A percentile compares a stretch with the other conserved stretches of the same genome.
Evolutionary conservation across 2,888 invertebrate genomes (phyloP).

Genomic region (Parascotia fuliginaria): DNA sequence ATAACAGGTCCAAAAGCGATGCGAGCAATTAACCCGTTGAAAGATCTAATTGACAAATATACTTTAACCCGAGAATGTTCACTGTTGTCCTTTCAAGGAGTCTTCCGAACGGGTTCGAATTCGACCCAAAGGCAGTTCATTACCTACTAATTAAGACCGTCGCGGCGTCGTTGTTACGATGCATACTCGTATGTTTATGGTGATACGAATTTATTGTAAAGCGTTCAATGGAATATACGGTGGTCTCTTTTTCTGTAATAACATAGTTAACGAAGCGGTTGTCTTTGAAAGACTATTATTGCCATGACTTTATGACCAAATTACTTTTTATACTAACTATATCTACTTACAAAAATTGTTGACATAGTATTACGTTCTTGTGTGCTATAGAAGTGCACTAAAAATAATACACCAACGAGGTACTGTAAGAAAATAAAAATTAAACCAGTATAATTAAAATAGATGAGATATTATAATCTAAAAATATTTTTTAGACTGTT

Average conservation of each 20-base stretch:
- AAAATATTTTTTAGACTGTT: too few species aligned
- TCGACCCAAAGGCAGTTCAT: slow-evolving; percentile 50
- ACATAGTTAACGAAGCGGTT: slow-evolving; percentile 13
- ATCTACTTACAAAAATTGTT: too few species aligned
- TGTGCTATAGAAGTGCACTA: too few species aligned
- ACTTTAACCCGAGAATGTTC: slow-evolving; percentile 40
- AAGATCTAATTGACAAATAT: slow-evolving; percentile 60
- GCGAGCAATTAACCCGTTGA: slow-evolving; percentile 55
- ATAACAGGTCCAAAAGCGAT: slow-evolving; percentile 46
- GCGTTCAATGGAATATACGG: slow-evolving; percentile 15
- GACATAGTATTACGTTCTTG: too few species aligned
- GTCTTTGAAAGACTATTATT: background rate
- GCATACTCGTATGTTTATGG: slow-evolving; percentile 45
- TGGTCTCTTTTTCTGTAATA: slow-evolving; percentile 6
- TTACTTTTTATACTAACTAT: slow-evolving; percentile 5
- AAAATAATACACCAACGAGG: too few species aligned
- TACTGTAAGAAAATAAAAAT: too few species aligned
- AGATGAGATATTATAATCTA: too few species aligned
- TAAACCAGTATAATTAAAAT: too few species aligned
- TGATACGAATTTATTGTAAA: slow-evolving; percentile 33
- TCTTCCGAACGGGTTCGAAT: slow-evolving; percentile 10
- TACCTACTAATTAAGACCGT: slow-evolving; percentile 62
- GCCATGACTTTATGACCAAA: background rate
- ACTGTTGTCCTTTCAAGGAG: slow-evolving; percentile 25
- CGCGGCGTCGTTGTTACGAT: too few species aligned